Evolutionary conservation across 2,113 vertebrate genomes (phyloP).

Genomic region (Tragelaphus buxtoni): DNA sequence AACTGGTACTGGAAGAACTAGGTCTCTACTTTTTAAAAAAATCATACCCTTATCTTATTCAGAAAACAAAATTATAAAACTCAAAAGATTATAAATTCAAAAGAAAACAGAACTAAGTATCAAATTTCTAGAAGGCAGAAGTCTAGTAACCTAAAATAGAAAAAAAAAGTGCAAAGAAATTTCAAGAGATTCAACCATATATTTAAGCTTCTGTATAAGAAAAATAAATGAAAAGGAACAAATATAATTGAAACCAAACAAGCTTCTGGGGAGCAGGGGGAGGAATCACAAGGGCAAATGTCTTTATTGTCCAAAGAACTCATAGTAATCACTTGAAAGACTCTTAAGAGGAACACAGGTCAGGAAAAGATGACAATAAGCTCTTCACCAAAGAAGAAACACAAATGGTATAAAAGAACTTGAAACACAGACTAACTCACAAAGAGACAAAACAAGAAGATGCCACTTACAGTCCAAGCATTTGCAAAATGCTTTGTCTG

Average conservation of each 20-base stretch:
- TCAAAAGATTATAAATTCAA: not conserved
- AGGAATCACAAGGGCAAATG: not conserved
- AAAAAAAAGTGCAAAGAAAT: not conserved
- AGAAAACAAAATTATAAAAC: not conserved
- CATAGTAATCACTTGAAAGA: not conserved
- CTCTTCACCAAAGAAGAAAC: not conserved
- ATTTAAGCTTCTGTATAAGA: not conserved
- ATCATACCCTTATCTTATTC: not conserved
- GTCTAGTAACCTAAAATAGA: too few relatives aligned
- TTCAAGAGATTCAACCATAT: not conserved
- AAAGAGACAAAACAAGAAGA: not conserved
- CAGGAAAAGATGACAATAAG: not conserved
- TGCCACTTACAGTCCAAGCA: not conserved
- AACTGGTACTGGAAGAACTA: not conserved
- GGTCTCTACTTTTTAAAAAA: not conserved
- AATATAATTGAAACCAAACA: not conserved
- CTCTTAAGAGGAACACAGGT: not conserved
- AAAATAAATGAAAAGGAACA: not conserved
- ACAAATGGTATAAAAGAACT: not conserved
- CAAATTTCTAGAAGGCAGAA: too few relatives aligned
- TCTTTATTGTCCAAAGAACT: not conserved
- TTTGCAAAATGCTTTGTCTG: not conserved
- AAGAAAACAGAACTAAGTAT: too few relatives aligned
- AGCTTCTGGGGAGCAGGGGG: not conserved
- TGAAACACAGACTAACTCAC: not conserved